Base-by-base conservation (phyloP, 1,140 invertebrate species). In the Homalodisca vitripennis region DNA sequence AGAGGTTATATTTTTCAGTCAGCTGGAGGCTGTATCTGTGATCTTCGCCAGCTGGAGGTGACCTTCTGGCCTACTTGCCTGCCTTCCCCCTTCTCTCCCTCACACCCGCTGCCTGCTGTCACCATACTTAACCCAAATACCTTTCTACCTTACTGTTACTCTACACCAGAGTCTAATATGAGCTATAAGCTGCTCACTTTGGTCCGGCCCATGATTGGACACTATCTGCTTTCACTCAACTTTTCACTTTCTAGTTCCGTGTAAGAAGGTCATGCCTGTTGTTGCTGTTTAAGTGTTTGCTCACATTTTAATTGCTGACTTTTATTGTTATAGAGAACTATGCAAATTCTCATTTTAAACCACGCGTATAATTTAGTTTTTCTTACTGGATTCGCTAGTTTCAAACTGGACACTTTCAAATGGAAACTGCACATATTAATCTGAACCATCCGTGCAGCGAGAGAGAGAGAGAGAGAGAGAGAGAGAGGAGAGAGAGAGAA, bases 51-150 rank as follows among this genome's bases (percentile, higher is more conserved):
- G 34, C 34, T 41, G 34, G 34, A 41, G 34, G 6, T 53, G 48
- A 53, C 48, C 48, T 53, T 53, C 48, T 53, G 48, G 48, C 48
- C 48, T 22, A 53, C 48, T 53, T 53, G 12, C 20, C 48, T 53
- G 10, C 20, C 48, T 6, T 24, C 22, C 48, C 6, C 48, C 20
- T 20, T 53, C 48, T 20, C 22, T 24, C 48, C 34, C 17, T 41
- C 34, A 10, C 34, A 17, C 34, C n/a, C n/a, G 17, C 34, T 41
- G 22, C 48, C 12, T 20, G 12, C 12, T 53, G 48, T 53, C 48
- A 53, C 48, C 48, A 24, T 53, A 6, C 22, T 3, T 53, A 53
- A 53, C 48, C 48, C 48, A 53, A 12, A 53, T 53, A 53, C 48
- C 48, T 14, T 41, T 41, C 34, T 41, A 17, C 34, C 17, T 41